A percentile compares a stretch with the other conserved stretches of the same genome.
Conservation (phyloP, 1,140 invertebrate species). For the Spodoptera litura region DNA sequence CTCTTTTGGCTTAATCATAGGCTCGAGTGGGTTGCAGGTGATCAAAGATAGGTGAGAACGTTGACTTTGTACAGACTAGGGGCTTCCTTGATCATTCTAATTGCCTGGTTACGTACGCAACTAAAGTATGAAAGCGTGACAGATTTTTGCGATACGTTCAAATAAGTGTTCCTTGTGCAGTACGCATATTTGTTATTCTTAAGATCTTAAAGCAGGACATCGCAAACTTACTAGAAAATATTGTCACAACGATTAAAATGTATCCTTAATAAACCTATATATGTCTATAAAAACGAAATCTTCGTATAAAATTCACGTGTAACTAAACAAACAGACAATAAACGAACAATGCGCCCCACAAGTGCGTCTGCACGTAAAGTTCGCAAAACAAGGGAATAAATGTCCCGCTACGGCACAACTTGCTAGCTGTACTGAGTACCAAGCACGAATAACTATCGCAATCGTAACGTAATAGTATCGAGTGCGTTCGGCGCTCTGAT, state of each 20-base stretch:
- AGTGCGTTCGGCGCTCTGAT: no score
- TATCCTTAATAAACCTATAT: not conserved
- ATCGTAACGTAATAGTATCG: no score
- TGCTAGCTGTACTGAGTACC: not conserved
- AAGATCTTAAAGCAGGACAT: no score
- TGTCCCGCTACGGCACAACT: conserved; percentile 51
- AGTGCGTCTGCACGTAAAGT: conserved; percentile 49
- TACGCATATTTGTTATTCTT: not conserved
- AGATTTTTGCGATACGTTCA: conserved; percentile 17
- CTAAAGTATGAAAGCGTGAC: conserved; percentile 26
- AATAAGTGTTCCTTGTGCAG: not conserved
- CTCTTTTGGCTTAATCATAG: conserved; percentile 49
- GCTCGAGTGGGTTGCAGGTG: conserved; percentile 34
- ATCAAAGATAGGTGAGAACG: conserved; percentile 37
- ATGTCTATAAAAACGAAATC: not conserved
- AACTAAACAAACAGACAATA: conserved; percentile 45
- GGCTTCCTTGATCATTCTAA: conserved; percentile 21
- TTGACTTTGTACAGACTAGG: conserved; percentile 23
- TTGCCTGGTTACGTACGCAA: conserved; percentile 13
- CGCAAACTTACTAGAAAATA: not conserved
- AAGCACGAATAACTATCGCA: no score
- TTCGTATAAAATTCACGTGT: not conserved
- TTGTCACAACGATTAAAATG: not conserved
- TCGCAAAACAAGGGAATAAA: conserved; percentile 54
- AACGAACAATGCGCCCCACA: conserved; percentile 44